Evolutionary conservation across 2,888 invertebrate species (phyloP).

Genomic region (Diachrysia chrysitis): DNA sequence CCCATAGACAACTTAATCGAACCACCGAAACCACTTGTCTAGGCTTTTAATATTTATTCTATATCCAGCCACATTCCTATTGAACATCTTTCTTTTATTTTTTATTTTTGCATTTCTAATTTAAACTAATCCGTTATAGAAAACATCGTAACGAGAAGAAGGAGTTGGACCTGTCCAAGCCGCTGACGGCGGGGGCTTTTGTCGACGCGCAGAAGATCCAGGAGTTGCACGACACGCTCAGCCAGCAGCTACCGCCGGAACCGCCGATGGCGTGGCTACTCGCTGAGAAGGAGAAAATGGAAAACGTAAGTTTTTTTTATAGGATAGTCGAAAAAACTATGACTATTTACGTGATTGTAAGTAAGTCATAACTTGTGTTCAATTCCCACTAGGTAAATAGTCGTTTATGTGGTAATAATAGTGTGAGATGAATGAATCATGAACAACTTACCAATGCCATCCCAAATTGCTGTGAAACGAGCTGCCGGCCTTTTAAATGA

Average conservation of each 20-base stretch:
- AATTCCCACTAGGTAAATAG: no score
- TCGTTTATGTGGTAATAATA: no score
- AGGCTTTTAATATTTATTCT: no score
- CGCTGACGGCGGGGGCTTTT: slow-evolving; percentile 94
- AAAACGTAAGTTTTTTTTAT: slow-evolving; percentile 65
- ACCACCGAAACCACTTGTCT: no score
- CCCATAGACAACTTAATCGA: no score
- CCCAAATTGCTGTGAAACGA: no score
- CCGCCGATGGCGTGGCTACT: slow-evolving; percentile 81
- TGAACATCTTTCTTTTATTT: neutral
- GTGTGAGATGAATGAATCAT: no score
- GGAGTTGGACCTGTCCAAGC: slow-evolving; percentile 91
- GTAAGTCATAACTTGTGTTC: no score
- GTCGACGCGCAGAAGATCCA: slow-evolving; percentile 91
- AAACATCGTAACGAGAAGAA: slow-evolving; percentile 88
- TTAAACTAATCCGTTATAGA: slow-evolving; percentile 54
- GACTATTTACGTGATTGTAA: no score
- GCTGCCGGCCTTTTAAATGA: no score
- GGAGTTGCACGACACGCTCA: slow-evolving; percentile 80
- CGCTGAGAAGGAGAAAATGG: slow-evolving; percentile 79
- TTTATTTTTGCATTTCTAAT: neutral
- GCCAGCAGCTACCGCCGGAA: slow-evolving; percentile 79
- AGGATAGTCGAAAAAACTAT: neutral
- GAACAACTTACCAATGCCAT: no score
- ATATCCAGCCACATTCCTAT: no score